Base-by-base conservation (phyloP, 2,113 vertebrate genomes). In the Ciconia maguari region DNA sequence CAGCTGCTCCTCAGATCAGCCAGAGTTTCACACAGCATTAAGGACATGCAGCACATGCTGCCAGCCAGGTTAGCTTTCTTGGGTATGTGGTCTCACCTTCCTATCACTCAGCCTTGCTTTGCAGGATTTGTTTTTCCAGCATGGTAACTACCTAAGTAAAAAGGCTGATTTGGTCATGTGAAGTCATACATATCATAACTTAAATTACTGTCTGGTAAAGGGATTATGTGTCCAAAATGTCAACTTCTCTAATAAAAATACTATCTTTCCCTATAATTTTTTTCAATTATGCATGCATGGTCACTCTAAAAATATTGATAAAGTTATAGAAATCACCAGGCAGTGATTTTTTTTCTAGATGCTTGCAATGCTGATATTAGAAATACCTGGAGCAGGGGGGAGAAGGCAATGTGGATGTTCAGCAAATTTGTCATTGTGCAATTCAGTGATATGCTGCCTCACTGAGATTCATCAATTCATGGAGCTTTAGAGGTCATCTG, bases 361-460 rank as follows among this genome's bases (percentile, higher is more conserved):
- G 3, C 3, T 68, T 79, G 26, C 5, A 65, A 9, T 52, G 16
- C 2, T 49, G 30, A 5, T 34, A 55, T 51, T 76, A 60, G n/a
- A 89, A 93, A 78, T 69, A 64, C 6, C 12, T 76, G 48, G 24
- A 84, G 6, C 1, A 0, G 0, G 6, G 8, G 10, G 5, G 9
- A 54, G 29, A 34, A 48, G 48, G 2, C 8, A 11, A n/a, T 48
- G 32, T 34, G 46, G 21, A 48, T 10, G 17, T 49, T 82, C 41
- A 36, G 58, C 10, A 60, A 18, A 69, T 69, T 78, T 57, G 22
- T 30, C 54, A 60, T 34, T 49, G 22, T 75, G 62, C 13, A 57
- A 24, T 46, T 74, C 36, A 62, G 3, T 26, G 34, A 81, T 49
- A 57, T n/a, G 82, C 54, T 82, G 32, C 29, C 29, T 82, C 55